Base-by-base conservation (phyloP, 2,888 invertebrate genomes). In the Tinea trinotella region DNA sequence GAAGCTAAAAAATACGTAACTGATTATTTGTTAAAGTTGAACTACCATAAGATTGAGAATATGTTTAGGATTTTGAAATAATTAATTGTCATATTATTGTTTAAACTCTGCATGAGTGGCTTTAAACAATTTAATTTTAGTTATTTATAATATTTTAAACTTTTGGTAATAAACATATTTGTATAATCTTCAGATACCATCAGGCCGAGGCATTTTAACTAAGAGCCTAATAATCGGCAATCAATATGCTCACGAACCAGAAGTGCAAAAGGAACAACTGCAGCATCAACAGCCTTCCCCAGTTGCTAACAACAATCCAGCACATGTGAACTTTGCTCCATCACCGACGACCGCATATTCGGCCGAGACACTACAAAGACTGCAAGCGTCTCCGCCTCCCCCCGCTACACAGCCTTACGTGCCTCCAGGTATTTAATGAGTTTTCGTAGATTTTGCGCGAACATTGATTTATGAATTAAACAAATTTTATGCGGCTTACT, bases 201-300 rank as follows among this genome's bases (percentile, higher is more conserved):
- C 77, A 2, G 84, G 85, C 5, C 80, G 84, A n/a, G 81, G 84
- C 15, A 65, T 82, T 30, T 68, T 72, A 4, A 64, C 64, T 50
- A 83, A 78, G 54, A 78, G 83, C 0, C 73, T 87, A 30, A 80
- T 86, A 57, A 86, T 87, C 61, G 74, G 80, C 65, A 87, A 87
- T 61, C 83, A 83, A 55, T 86, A 85, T 59, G 86, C 83, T 46
- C 80, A 83, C 56, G 85, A 86, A 60, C 79, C 70, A 56, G 86
- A 86, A 56, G 79, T 88, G 19, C 66, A 67, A 50, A 84, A 84
- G 56, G 81, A 81, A 24, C 64, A 64, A 13, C 46, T 54, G n/a
- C 34, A 53, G 17, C 54, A 20, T 44, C 50, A 44, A 13, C 30
- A n/a, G n/a, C 24, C 24, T 9, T 7, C 12, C 10, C 40, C 40